Conservation (phyloP, 1,140 invertebrate species). For the Drosophila pseudoobscura region DNA sequence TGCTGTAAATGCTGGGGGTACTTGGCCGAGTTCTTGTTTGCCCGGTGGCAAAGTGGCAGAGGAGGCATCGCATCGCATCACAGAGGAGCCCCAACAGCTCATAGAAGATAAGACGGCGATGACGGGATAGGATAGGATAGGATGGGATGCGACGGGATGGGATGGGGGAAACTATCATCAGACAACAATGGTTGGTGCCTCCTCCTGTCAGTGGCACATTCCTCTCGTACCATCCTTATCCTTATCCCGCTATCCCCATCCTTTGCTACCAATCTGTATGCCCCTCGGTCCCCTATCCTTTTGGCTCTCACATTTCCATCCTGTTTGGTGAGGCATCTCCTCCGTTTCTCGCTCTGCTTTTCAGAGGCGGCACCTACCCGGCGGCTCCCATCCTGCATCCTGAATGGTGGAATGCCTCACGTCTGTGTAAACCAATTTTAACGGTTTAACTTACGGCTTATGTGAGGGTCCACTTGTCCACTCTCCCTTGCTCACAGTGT, state of each 20-base stretch:
- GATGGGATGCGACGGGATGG: neutral
- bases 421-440: slow-evolving; percentile 72
- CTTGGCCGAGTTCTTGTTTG: slow-evolving; percentile 53
- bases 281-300: too few relatives aligned
- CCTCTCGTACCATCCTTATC: neutral
- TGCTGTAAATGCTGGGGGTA: slow-evolving; percentile 14
- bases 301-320: too few relatives aligned
- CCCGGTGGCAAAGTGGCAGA: slow-evolving; percentile 52
- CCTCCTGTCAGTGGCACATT: slow-evolving; percentile 38
- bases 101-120: slow-evolving; percentile 44
- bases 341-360: too few relatives aligned
- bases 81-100: too few relatives aligned
- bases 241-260: neutral
- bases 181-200: slow-evolving; percentile 43
- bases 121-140: too few relatives aligned
- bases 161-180: slow-evolving; percentile 24
- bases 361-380: too few relatives aligned
- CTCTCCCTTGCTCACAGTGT: too few relatives aligned
- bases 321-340: too few relatives aligned
- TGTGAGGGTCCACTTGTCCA: neutral
- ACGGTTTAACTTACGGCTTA: slow-evolving; percentile 74
- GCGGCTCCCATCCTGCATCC: too few relatives aligned
- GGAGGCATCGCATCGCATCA: slow-evolving; percentile 18
- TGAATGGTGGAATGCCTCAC: neutral
- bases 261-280: neutral